Base-by-base conservation (phyloP, 2,888 invertebrate species). In the Steinernema scapterisci region DNA sequence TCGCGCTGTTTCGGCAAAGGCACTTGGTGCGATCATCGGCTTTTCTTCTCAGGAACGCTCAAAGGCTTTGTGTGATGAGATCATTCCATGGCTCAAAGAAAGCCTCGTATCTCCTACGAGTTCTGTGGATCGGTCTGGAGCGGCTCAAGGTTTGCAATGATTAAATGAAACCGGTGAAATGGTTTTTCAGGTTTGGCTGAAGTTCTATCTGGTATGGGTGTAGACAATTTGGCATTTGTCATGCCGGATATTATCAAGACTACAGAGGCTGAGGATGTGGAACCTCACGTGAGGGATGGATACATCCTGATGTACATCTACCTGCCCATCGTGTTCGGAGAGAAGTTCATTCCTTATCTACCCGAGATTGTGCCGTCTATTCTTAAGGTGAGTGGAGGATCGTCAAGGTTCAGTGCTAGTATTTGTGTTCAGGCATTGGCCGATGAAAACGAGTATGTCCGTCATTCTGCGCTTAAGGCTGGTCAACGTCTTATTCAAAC, bases 241-340 rank as follows among this genome's bases (percentile, higher is more conserved):
- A 99, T 99, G 97, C 97, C 96, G 6, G 86, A 86, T 70, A 86
- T 87, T 27, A 88, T 88, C 71, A 74, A 72, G 6, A 84, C 85
- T 23, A 86, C 88, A 1, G 85, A 86, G 74, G 78, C 79, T 44
- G 75, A 84, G 0, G 88, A 89, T 77, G 87, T 89, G 23, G 76
- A 76, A 94, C 71, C 99, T 0, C 95, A 96, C 89, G 97, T 99
- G 0, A 94, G 97, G 87, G 99, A 99, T 90, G 99, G 99, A 54
- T 99, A 99, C 90, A 96, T 99, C 78, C 96, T 99, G 95, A 95
- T 99, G 95, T 99, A 97, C 89, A 97, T 99, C 87, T 99, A 97
- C 90, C 94, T 99, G 92, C 99, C 99, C 1, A 93, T 93, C 77
- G 95, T 96, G 13, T 97, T 99, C 90, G 95, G 94, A 6, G 92